A percentile compares a stretch with the other conserved stretches of the same genome.
These are phyloP conservation scores for Tychaedon coryphoeus DNA, from an alignment of 2,113 vertebrate genomes.

Conservation along the genomic window DNA sequence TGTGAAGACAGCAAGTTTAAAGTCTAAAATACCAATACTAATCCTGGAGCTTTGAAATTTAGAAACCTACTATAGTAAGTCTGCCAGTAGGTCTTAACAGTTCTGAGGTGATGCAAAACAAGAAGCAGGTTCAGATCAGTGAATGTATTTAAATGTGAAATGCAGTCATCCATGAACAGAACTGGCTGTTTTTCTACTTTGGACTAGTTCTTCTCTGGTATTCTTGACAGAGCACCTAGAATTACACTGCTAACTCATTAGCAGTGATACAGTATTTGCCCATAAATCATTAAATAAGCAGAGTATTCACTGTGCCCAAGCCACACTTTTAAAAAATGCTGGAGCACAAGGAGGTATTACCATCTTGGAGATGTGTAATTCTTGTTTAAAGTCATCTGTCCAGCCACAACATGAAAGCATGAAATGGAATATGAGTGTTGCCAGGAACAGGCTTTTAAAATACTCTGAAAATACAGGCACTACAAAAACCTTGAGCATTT, in stretches of 20 bases:
- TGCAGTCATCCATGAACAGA: neutral
- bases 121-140: neutral
- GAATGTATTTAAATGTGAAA: neutral
- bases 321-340: neutral
- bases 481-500: neutral
- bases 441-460: neutral
- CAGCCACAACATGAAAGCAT: neutral
- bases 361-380: neutral
- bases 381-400: neutral
- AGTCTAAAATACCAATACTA: neutral
- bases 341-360: neutral
- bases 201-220: neutral
- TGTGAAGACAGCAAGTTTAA: neutral
- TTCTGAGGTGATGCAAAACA: neutral
- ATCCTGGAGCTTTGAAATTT: neutral
- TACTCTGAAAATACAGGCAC: neutral
- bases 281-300: neutral
- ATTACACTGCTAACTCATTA: neutral
- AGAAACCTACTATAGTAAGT: neutral
- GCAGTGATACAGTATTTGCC: neutral
- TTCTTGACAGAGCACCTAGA: neutral
- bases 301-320: neutral
- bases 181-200: neutral
- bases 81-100: neutral
- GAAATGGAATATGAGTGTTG: neutral